These are phyloP conservation scores for Otis tarda DNA, from an alignment of 2,113 vertebrate species.

Conservation along the genomic window DNA sequence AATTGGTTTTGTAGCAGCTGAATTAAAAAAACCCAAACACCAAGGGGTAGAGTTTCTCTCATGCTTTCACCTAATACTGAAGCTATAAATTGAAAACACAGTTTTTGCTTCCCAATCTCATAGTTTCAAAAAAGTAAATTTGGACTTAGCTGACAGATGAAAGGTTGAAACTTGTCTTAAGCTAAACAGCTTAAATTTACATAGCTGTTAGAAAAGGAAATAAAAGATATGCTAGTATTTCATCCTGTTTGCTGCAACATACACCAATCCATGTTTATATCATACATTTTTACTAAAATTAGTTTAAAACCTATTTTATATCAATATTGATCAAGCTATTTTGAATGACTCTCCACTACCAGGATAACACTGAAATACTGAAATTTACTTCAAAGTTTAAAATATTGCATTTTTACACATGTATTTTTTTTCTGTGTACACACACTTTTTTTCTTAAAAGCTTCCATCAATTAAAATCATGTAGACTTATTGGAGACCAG, in stretches of 20 bases:
- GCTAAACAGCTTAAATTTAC: not conserved
- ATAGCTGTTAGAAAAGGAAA: not conserved
- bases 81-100: not conserved
- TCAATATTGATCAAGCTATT: not conserved
- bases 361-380: not conserved
- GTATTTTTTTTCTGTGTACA: not conserved
- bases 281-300: not conserved
- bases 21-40: not conserved
- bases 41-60: not conserved
- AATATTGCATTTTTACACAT: not conserved
- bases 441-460: not conserved
- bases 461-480: conserved; percentile 56
- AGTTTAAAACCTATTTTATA: not conserved
- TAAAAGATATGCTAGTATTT: not conserved
- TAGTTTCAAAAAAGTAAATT: not conserved
- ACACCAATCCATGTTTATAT: not conserved
- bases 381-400: not conserved
- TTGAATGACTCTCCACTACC: not conserved
- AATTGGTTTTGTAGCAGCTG: not conserved
- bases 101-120: not conserved
- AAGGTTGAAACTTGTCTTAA: not conserved
- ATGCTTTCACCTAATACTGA: not conserved
- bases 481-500: conserved; percentile 55
- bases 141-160: not conserved
- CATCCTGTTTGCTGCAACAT: not conserved